phyloP scores from a whole-genome alignment of 2,797 vertebrate species.

The Antennarius maculatus region DNA sequence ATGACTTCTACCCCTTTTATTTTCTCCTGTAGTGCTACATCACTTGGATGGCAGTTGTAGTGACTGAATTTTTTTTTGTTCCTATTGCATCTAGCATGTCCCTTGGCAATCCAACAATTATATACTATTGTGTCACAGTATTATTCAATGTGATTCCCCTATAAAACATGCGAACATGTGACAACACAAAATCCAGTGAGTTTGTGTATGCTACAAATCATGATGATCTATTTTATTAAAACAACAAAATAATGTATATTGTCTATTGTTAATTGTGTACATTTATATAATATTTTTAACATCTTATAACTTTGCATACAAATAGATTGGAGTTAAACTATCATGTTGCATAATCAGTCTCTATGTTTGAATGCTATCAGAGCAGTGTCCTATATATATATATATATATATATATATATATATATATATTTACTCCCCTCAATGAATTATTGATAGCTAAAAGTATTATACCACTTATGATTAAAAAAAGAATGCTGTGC shows the following conservation, averaged over 20 bases:
- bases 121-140: not conserved
- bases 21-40: not conserved
- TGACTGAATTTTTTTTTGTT: conserved; percentile 5
- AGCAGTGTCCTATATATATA: conserved; percentile 57
- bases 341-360: conserved; percentile 68
- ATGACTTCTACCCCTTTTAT: conserved; percentile 15
- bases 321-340: conserved; percentile 60
- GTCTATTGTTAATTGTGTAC: conserved; percentile 40
- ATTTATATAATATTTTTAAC: conserved; percentile 56
- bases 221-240: too few relatives aligned
- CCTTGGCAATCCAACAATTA: not conserved
- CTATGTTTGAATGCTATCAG: conserved; percentile 62
- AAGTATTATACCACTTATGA: conserved; percentile 64
- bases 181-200: not conserved
- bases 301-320: conserved; percentile 66
- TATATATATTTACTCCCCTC: conserved; percentile 34
- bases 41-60: conserved; percentile 10
- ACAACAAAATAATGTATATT: too few relatives aligned
- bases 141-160: not conserved
- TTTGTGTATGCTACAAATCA: not conserved
- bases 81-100: not conserved
- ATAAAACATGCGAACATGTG: not conserved
- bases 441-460: conserved; percentile 68
- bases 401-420: conserved; percentile 32
- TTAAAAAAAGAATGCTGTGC: conserved; percentile 66